Percentiles rank a stretch among this genome's conserved stretches.
These are phyloP conservation scores for Temnothorax curvispinosus DNA, from an alignment of 1,140 invertebrate genomes.

Conservation along the genomic window DNA sequence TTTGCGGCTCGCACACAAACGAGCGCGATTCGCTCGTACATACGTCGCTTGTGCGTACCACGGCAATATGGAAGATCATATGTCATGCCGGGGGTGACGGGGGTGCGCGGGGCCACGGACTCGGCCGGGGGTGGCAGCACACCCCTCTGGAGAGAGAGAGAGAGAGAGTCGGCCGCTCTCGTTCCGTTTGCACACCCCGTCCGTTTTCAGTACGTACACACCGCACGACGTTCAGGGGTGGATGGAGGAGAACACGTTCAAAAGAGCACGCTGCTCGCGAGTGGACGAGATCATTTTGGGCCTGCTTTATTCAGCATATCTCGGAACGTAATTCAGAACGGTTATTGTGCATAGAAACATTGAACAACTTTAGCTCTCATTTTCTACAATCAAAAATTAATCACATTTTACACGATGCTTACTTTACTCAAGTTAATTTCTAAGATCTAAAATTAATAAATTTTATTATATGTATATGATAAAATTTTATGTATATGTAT, in stretches of 20 bases:
- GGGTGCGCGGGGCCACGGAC: slow-evolving; percentile 8
- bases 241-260: slow-evolving; percentile 3
- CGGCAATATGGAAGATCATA: slow-evolving; percentile 82
- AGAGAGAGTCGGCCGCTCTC: slow-evolving; percentile 7
- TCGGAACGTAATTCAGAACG: neutral
- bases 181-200: slow-evolving; percentile 74
- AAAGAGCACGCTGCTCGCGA: neutral
- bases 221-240: slow-evolving; percentile 31
- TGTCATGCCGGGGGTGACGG: slow-evolving; percentile 78
- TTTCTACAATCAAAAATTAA: neutral
- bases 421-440: slow-evolving; percentile 5
- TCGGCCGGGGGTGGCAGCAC: slow-evolving; percentile 61
- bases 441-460: neutral
- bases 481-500: neutral
- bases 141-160: slow-evolving; percentile 49
- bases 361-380: neutral
- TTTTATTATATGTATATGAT: neutral
- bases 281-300: slow-evolving; percentile 35
- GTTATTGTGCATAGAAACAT: neutral
- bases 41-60: slow-evolving; percentile 72
- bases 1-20: slow-evolving; percentile 50
- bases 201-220: slow-evolving; percentile 55
- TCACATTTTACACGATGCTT: neutral
- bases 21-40: slow-evolving; percentile 46
- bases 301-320: neutral